Percentiles rank a stretch among this genome's conserved stretches.
Evolutionary conservation across 1,140 invertebrate genomes (phyloP).

Genomic region (Brachionus asplanchnoidis): DNA sequence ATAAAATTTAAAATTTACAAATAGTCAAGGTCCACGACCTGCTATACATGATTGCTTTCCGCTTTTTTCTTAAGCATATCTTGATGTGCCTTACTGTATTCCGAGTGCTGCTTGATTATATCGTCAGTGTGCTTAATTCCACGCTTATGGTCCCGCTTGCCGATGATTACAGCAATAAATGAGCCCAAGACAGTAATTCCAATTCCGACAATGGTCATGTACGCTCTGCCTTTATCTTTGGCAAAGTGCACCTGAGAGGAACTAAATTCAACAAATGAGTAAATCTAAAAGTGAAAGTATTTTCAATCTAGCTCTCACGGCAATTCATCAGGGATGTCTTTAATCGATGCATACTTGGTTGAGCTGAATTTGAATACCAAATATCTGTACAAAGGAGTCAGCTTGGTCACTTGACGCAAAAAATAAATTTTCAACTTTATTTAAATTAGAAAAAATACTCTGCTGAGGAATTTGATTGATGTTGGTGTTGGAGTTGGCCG

Average conservation of each 20-base stretch:
- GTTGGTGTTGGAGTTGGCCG: background rate
- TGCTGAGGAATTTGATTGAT: background rate
- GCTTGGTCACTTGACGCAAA: background rate
- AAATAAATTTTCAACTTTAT: background rate
- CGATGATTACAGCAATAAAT: background rate
- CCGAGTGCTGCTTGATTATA: slow-evolving; percentile 30
- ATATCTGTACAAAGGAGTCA: slow-evolving; percentile 23
- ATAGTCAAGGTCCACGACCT: background rate
- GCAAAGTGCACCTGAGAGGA: slow-evolving; percentile 23
- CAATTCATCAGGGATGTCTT: slow-evolving; percentile 2
- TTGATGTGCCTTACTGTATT: slow-evolving; percentile 18
- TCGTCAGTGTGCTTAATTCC: slow-evolving; percentile 8
- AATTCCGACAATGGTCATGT: background rate
- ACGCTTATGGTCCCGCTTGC: background rate
- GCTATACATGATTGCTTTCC: background rate
- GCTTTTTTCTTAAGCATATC: slow-evolving; percentile 31
- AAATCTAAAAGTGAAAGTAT: background rate
- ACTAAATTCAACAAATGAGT: background rate
- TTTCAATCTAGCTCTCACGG: background rate
- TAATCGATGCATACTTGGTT: background rate
- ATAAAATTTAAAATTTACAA: no score
- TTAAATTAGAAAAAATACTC: background rate
- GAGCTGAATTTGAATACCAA: slow-evolving; percentile 32
- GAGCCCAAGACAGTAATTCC: background rate
- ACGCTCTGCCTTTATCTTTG: slow-evolving; percentile 36